Evolutionary conservation across 2,113 vertebrate genomes (phyloP), one percentile per base, ranked within the genome.

Genomic region (Loxodonta africana): DNA sequence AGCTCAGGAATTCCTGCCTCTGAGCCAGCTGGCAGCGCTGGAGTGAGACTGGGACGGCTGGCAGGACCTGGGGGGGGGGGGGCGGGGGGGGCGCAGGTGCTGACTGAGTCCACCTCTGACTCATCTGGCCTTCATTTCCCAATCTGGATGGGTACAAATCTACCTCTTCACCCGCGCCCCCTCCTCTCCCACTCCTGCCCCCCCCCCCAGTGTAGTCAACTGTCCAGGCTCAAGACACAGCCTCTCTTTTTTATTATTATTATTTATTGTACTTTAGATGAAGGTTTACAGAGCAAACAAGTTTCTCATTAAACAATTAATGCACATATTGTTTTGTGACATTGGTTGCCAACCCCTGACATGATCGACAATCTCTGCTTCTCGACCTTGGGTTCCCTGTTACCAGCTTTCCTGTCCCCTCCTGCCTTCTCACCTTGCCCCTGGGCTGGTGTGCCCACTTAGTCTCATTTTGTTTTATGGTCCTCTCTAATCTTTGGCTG

Each of bases 1-100:
- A 65, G 63, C 8, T 65, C 26, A 65, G 26, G 60, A 65, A 65
- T 65, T 65, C 44, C 89, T 10, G 3, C 60, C 33, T 25, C 8
- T 37, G 18, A 23, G 87, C 63, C 95, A 83, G 74, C n/a, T 48
- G 85, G 88, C 15, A 8, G 63, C 1, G 0, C 44, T 37, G 60
- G 81, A 10, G 0, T 5, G 26, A 44, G n/a, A 30, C 53, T n/a
- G 8, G 21, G 6, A 41, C 26, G 46, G 37, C 17, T 44, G 63
- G 48, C 28, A 57, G 21, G 15, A 33, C 8, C 10, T 0, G 0
- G 48, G 26, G 1, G 11, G 5, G 12, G 9, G 28, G 6, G 0
- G 48, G 26, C 1, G 11, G 5, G 12, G 9, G 28, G 6, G 53
- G 33, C 3, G 2, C 30, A 37, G 81, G 26, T 17, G 69, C 5